Percentiles rank a stretch among this genome's conserved stretches.
Evolutionary conservation across 2,113 vertebrate species (phyloP).

Genomic region (Ascaphus truei): DNA sequence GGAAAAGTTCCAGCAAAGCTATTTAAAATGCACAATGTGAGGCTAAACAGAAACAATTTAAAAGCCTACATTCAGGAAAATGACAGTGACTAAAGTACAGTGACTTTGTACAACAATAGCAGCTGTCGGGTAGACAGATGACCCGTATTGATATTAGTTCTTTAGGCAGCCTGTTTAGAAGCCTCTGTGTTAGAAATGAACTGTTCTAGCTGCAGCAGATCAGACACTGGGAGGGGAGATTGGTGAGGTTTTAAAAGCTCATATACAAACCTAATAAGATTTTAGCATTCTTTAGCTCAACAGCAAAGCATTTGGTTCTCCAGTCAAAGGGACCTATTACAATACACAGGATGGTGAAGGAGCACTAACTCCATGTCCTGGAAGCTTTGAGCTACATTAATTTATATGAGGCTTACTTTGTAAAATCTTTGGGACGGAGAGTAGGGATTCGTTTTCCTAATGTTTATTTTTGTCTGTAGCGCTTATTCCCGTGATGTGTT

Average conservation of each 20-base stretch:
- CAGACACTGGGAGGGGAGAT: not conserved
- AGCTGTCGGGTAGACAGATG: constrained; percentile 19
- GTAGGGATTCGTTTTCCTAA: too few species aligned
- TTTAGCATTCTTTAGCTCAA: too few species aligned
- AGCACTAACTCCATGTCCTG: too few species aligned
- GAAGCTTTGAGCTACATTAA: too few species aligned
- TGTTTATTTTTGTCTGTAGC: too few species aligned
- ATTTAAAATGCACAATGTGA: constrained; percentile 45
- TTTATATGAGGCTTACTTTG: too few species aligned
- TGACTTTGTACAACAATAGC: constrained; percentile 24
- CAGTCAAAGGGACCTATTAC: too few species aligned
- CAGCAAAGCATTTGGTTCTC: too few species aligned
- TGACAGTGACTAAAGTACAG: constrained; percentile 31
- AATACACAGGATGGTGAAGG: too few species aligned
- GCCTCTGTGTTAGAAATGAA: not conserved
- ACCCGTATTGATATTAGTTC: not conserved
- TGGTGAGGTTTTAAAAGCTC: not conserved
- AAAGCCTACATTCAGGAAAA: constrained; percentile 24
- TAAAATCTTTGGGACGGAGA: too few species aligned
- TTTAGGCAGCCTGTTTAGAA: not conserved
- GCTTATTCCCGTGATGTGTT: too few species aligned
- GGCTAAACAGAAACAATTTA: constrained; percentile 5
- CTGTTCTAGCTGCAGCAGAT: not conserved
- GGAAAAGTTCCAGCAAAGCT: constrained; percentile 22
- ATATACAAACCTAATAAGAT: not conserved